These are phyloP conservation scores for Cylindroiulus punctatus DNA, from an alignment of 2,888 invertebrate genomes.

Conservation along the genomic window DNA sequence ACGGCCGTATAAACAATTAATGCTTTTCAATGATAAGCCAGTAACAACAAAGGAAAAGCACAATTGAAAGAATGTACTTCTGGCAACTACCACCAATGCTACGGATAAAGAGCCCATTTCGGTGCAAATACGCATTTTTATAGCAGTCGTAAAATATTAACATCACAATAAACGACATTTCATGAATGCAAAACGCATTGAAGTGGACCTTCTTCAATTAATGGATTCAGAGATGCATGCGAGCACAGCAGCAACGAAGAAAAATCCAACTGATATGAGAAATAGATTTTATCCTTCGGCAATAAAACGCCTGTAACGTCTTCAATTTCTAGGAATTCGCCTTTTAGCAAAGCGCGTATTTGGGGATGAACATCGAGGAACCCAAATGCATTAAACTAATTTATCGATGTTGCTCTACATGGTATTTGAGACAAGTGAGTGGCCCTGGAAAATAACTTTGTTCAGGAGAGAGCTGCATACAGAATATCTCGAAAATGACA, in stretches of 20 bases:
- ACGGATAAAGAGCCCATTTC: slow-evolving; percentile 7
- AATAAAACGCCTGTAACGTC: neutral
- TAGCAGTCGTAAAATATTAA: slow-evolving; percentile 18
- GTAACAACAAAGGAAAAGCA: neutral
- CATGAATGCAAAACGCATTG: slow-evolving; percentile 9
- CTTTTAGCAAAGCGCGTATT: neutral
- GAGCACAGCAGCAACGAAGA: neutral
- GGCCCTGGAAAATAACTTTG: neutral
- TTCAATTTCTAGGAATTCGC: neutral
- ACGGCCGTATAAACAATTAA: slow-evolving; percentile 10
- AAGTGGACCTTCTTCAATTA: slow-evolving; percentile 18
- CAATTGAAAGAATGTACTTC: slow-evolving; percentile 18
- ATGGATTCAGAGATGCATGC: neutral
- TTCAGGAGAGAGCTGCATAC: neutral
- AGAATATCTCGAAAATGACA: neutral
- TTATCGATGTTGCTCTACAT: slow-evolving; percentile 18
- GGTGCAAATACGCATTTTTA: slow-evolving; percentile 18
- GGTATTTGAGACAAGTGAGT: neutral
- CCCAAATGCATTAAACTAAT: slow-evolving; percentile 7
- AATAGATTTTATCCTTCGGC: slow-evolving; percentile 9
- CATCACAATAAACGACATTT: slow-evolving; percentile 18
- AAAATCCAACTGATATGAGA: slow-evolving; percentile 3
- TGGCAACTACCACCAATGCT: neutral
- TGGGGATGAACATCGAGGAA: neutral
- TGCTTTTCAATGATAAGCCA: slow-evolving; percentile 18